Conservation (phyloP, 1,140 invertebrate species). For the Oncopeltus fasciatus region DNA sequence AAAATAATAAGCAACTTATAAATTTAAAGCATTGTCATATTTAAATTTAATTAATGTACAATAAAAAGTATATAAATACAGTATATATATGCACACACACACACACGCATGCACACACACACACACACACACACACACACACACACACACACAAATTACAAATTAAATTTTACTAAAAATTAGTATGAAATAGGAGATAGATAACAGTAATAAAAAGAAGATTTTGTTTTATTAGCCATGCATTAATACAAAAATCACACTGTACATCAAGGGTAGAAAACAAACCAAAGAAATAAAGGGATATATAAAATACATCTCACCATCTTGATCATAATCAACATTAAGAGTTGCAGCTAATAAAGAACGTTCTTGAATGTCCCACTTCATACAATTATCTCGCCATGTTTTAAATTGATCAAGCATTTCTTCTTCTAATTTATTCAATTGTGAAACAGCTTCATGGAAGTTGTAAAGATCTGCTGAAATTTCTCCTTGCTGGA, state of each 20-base stretch:
- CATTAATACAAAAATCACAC: background rate
- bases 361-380: constrained; percentile 48
- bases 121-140: no score
- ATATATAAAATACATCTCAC: background rate
- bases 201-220: no score
- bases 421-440: constrained; percentile 85
- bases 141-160: no score
- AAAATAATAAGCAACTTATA: no score
- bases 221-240: no score
- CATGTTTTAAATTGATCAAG: constrained; percentile 82
- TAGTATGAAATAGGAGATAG: no score
- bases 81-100: no score
- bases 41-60: no score
- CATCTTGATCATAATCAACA: constrained; percentile 91
- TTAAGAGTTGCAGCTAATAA: constrained; percentile 74
- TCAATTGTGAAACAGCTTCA: constrained; percentile 85
- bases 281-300: background rate
- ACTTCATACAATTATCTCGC: constrained; percentile 48
- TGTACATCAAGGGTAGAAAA: constrained; percentile 1
- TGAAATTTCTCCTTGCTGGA: constrained; percentile 67
- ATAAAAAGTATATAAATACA: no score
- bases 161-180: no score
- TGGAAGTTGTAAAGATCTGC: constrained; percentile 89
- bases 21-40: no score
- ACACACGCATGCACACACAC: no score